Evolutionary conservation across 1,140 invertebrate species (phyloP).

Genomic region (Heliothis virescens): DNA sequence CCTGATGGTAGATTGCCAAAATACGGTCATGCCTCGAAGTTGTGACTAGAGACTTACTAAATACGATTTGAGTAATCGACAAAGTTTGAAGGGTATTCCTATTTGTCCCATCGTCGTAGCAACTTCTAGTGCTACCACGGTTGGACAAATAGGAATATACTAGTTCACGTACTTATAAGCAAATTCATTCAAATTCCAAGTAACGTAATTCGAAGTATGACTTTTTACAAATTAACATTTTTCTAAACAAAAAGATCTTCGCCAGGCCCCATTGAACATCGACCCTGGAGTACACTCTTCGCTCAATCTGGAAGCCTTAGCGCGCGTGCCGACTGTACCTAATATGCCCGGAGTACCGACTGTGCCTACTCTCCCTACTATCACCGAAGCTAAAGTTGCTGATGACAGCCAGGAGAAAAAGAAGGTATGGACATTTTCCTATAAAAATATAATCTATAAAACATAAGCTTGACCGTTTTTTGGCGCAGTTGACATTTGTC

Average conservation of each 20-base stretch:
- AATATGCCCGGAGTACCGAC: conserved; percentile 87
- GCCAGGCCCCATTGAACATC: conserved; percentile 91
- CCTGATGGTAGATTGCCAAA: not conserved
- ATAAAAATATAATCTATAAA: no score
- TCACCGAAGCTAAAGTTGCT: conserved; percentile 92
- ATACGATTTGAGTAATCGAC: not conserved
- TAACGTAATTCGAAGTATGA: conserved; percentile 22
- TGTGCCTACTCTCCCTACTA: conserved; percentile 94
- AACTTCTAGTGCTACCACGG: no score
- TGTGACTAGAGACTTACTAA: not conserved
- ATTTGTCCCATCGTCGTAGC: no score
- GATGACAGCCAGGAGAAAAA: conserved; percentile 87
- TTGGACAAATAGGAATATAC: no score
- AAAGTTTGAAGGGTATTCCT: no score
- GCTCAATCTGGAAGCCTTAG: conserved; percentile 93
- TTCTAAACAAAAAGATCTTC: conserved; percentile 68
- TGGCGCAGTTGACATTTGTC: no score
- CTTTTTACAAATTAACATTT: not conserved
- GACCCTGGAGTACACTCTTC: conserved; percentile 98
- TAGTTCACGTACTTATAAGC: no score
- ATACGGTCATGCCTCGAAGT: conserved; percentile 27
- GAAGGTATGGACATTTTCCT: conserved; percentile 55
- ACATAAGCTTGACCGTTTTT: no score
- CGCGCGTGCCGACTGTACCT: conserved; percentile 90
- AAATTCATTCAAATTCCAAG: no score